phyloP scores from a whole-genome alignment of 2,888 invertebrate genomes.

The Drepana falcataria region DNA sequence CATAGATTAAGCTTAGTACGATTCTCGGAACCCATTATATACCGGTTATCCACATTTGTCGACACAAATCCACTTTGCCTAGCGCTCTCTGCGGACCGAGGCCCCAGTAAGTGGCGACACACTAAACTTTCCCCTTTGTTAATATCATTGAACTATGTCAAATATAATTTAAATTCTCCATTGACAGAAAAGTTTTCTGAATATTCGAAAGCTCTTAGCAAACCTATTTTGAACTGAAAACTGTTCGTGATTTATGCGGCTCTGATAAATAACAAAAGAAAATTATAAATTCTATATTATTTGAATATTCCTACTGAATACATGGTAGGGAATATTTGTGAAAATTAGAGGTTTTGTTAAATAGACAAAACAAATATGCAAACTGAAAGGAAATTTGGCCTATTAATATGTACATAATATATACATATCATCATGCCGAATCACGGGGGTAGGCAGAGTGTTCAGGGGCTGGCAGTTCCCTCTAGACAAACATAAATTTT shows the following conservation, averaged over 20 bases:
- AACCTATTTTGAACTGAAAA: too few species aligned
- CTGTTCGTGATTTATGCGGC: conserved; percentile 7
- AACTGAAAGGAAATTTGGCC: too few species aligned
- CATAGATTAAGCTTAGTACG: background rate
- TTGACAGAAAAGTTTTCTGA: background rate
- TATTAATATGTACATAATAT: too few species aligned
- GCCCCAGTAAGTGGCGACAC: background rate
- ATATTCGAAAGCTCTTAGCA: background rate
- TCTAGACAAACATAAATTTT: too few species aligned
- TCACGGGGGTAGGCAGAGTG: too few species aligned
- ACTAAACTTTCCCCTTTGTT: conserved; percentile 1
- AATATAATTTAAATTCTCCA: background rate
- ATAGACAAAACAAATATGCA: too few species aligned
- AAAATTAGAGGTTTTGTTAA: too few species aligned
- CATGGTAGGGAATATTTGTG: too few species aligned
- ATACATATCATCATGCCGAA: too few species aligned
- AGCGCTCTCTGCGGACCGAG: background rate
- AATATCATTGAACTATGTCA: conserved; percentile 8
- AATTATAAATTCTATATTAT: too few species aligned
- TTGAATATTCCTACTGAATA: too few species aligned
- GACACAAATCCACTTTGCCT: background rate
- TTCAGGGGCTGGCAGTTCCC: too few species aligned
- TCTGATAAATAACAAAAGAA: background rate
- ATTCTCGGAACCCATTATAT: conserved; percentile 5
- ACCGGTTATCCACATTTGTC: conserved; percentile 18